Percentiles rank a stretch among this genome's conserved stretches.
Evolutionary conservation across 2,888 invertebrate genomes (phyloP).

Genomic region (Perizoma affinitatum): DNA sequence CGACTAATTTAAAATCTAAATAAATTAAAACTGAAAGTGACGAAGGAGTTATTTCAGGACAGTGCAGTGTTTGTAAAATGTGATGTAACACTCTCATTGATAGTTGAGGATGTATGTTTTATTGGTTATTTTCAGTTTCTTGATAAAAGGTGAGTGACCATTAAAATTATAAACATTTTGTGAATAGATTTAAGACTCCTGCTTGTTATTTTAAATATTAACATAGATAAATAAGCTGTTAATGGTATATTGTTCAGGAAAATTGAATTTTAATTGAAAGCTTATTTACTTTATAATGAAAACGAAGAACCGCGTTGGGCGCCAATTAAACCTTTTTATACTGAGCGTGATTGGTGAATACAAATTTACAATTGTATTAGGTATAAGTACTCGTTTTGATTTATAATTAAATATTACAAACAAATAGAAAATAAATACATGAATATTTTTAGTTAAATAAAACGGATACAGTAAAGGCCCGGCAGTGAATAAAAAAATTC

Average conservation of each 20-base stretch:
- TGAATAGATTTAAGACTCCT: slow-evolving; percentile 7
- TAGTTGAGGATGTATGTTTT: slow-evolving; percentile 75
- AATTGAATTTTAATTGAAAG: slow-evolving; percentile 14
- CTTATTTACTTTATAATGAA: neutral
- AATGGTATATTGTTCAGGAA: slow-evolving; percentile 2
- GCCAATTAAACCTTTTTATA: slow-evolving; percentile 14
- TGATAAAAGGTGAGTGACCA: slow-evolving; percentile 67
- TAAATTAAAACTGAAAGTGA: slow-evolving; percentile 6
- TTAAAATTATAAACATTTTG: slow-evolving; percentile 8
- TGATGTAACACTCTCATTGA: slow-evolving; percentile 66
- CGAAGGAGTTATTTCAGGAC: slow-evolving; percentile 5
- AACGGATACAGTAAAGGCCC: too few species aligned
- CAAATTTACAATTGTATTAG: neutral
- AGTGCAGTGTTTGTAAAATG: slow-evolving; percentile 59
- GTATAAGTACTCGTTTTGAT: too few species aligned
- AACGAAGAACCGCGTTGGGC: slow-evolving; percentile 24
- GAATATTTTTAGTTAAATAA: too few species aligned
- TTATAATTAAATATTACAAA: too few species aligned
- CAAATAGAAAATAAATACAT: too few species aligned
- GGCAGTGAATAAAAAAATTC: too few species aligned
- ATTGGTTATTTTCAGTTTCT: slow-evolving; percentile 67
- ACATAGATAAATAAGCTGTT: neutral
- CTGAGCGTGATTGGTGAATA: neutral
- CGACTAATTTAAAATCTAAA: slow-evolving; percentile 19
- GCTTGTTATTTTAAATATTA: slow-evolving; percentile 6